Evolutionary conservation across 2,797 vertebrate species (phyloP), one percentile per base, ranked within the genome.

Genomic region (Acridotheres tristis): DNA sequence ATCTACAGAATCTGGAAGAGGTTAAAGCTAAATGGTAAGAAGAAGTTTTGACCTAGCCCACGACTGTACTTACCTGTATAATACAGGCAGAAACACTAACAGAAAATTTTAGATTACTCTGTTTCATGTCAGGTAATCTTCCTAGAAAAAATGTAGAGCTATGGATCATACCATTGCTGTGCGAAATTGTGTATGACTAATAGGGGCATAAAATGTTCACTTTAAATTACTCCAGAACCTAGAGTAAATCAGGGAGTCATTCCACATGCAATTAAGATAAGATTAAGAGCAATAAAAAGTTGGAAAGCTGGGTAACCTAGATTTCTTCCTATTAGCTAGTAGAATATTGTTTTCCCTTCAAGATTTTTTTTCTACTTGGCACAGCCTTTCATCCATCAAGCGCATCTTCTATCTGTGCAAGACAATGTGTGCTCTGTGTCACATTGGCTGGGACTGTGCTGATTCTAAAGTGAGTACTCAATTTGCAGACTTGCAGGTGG

Each of bases 101-200:
- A 75, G 30, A 12, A 57, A 16, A 54, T 78, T 88, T 78, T 19
- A 86, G 19, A 51, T 83, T 68, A 26, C 13, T 47, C 30, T 43
- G 57, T 76, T 90, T 59, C 66, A 66, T 51, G 23, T 61, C 45
- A 26, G 13, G 38, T 93, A 91, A 76, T 78, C 32, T 85, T 95
- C 81, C 75, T 77, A 75, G 71, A 90, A 90, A 90, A 86, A 76
- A 29, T 5, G 16, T 30, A 91, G 73, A 43, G 30, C 74, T 72
- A 23, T 63, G 54, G 47, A 76, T 71, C 61, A 36, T 83, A 54
- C 55, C 89, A n/a, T 87, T 90, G 51, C 76, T 88, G 42, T 21
- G 34, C 7, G 10, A 96, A 76, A 85, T 68, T 80, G 78, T 4
- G 6, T 54, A 34, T 84, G 58, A 48, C 51, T 59, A 13, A 40